phyloP scores from a whole-genome alignment of 2,113 vertebrate genomes.

The Bufo bufo region DNA sequence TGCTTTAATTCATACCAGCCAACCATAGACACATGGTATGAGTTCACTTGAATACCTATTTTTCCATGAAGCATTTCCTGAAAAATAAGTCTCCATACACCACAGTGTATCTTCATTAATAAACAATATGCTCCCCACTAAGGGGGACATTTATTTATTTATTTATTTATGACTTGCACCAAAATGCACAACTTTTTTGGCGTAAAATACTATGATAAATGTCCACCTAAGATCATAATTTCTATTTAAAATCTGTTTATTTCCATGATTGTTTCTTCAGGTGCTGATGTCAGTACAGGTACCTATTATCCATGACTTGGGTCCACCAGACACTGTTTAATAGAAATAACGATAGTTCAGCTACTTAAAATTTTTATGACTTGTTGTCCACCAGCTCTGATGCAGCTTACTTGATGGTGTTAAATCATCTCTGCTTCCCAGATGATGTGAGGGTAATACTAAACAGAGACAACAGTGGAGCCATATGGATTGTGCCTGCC shows the following conservation, averaged over 20 bases:
- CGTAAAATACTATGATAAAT: not conserved
- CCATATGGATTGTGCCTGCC: slow-evolving; percentile 60
- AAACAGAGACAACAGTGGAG: slow-evolving; percentile 61
- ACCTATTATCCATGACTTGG: not conserved
- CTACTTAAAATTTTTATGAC: not conserved
- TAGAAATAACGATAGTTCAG: not conserved
- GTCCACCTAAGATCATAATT: too few relatives aligned
- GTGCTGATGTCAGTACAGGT: not conserved
- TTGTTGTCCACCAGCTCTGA: slow-evolving; percentile 40
- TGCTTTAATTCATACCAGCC: too few relatives aligned
- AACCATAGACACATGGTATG: too few relatives aligned
- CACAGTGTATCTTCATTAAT: too few relatives aligned
- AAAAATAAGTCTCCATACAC: too few relatives aligned
- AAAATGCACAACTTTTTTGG: too few relatives aligned
- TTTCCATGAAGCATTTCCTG: too few relatives aligned
- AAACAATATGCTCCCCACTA: too few relatives aligned
- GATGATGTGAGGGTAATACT: slow-evolving; percentile 61
- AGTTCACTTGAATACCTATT: too few relatives aligned
- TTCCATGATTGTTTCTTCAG: not conserved
- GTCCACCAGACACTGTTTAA: not conserved
- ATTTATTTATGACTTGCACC: too few relatives aligned
- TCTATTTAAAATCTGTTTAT: not conserved
- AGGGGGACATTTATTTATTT: too few relatives aligned
- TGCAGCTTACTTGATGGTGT: slow-evolving; percentile 56
- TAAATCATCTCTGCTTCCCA: slow-evolving; percentile 61